Conservation (phyloP, 2,113 vertebrate species). For the Tamias sibiricus region DNA sequence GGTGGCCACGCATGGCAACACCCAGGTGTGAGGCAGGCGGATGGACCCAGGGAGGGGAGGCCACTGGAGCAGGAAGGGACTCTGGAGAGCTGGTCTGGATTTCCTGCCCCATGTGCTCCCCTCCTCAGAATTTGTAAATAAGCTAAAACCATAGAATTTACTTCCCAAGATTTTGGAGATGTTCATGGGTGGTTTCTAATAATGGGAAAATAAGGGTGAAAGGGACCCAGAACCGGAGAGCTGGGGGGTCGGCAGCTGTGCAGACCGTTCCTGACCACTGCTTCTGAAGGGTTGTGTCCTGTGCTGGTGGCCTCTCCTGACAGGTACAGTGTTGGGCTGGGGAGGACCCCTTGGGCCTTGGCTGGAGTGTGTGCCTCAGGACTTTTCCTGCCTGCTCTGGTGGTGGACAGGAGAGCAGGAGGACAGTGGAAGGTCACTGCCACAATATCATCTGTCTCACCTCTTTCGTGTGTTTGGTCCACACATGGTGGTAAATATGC, state of each 20-base stretch:
- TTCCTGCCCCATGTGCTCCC: not conserved
- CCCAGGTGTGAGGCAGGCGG: not conserved
- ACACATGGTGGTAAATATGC: not conserved
- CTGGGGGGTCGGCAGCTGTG: no score
- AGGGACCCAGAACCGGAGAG: not conserved
- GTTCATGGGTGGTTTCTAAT: not conserved
- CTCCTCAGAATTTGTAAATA: not conserved
- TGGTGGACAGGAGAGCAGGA: not conserved
- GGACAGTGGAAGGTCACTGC: not conserved
- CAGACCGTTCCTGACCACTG: not conserved
- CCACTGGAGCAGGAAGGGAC: not conserved
- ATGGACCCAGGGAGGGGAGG: not conserved
- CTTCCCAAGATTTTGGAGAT: not conserved
- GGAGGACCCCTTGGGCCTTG: not conserved
- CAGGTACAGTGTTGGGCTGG: not conserved
- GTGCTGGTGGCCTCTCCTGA: not conserved
- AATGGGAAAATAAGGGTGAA: not conserved
- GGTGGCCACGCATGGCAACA: fast-evolving
- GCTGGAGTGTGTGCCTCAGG: not conserved
- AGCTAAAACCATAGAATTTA: not conserved
- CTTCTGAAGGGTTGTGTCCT: not conserved
- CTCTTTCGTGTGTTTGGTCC: not conserved
- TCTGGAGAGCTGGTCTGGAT: not conserved
- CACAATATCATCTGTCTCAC: not conserved
- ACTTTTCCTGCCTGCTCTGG: not conserved